These are phyloP conservation scores for Pseudocheirus occidentalis DNA, from an alignment of 2,797 vertebrate species.

Conservation along the genomic window DNA sequence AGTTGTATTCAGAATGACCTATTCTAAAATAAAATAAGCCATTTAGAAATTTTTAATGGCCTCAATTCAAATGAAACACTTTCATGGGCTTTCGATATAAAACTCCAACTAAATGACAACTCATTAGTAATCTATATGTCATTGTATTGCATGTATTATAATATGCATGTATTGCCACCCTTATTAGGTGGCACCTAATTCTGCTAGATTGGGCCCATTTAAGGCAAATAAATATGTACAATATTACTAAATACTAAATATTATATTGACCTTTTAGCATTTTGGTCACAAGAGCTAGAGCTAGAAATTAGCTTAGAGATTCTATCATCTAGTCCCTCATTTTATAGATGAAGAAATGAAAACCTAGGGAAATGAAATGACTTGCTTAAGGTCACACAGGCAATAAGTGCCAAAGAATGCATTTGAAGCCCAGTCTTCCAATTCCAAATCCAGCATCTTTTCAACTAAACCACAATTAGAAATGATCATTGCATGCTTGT, in stretches of 20 bases:
- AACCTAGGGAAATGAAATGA: background rate
- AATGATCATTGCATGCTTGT: background rate
- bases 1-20: background rate
- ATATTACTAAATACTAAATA: background rate
- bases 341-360: background rate
- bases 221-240: background rate
- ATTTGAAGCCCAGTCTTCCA: background rate
- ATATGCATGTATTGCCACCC: too few species aligned
- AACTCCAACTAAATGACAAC: background rate
- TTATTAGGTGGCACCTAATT: background rate
- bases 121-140: background rate
- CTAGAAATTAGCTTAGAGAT: background rate
- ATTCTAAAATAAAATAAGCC: background rate
- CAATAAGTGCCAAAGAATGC: background rate
- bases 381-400: background rate
- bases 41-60: background rate
- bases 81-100: background rate
- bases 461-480: background rate
- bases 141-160: background rate
- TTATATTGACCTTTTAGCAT: background rate
- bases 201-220: background rate
- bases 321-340: background rate
- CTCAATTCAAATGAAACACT: background rate
- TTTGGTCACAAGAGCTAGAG: background rate
- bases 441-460: background rate